Percentiles rank a stretch among this genome's conserved stretches.
phyloP scores from a whole-genome alignment of 2,797 vertebrate species.

The Philypnodon macrostomus region DNA sequence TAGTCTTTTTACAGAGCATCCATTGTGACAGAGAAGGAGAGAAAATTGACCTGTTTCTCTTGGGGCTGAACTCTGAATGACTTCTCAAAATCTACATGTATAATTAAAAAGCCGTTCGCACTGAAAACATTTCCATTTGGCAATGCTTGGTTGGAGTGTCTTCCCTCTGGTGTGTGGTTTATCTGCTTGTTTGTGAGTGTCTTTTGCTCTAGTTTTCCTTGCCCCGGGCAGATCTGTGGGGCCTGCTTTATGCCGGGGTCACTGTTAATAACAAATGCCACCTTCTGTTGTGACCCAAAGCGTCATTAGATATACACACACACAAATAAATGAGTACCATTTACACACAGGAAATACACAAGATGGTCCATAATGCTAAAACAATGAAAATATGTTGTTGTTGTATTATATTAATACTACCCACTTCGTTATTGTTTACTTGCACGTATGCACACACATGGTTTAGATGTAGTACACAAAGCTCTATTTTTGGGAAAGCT shows the following conservation, averaged over 20 bases:
- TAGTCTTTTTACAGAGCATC: conserved; percentile 22
- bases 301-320: conserved; percentile 38
- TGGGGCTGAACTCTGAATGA: conserved; percentile 53
- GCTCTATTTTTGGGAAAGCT: conserved; percentile 9
- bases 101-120: conserved; percentile 44
- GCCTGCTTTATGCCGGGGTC: conserved; percentile 55
- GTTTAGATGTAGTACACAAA: conserved; percentile 1
- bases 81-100: conserved; percentile 53
- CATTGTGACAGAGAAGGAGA: conserved; percentile 18
- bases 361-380: conserved; percentile 19
- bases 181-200: conserved; percentile 34
- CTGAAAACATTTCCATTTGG: conserved; percentile 52
- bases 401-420: conserved; percentile 1
- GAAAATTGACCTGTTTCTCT: conserved; percentile 36
- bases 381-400: conserved; percentile 13
- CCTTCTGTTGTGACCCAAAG: conserved; percentile 72
- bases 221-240: conserved; percentile 54
- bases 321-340: conserved; percentile 25
- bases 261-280: conserved; percentile 79
- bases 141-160: conserved; percentile 17
- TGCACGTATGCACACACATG: conserved; percentile 22
- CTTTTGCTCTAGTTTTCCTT: conserved; percentile 39
- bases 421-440: conserved; percentile 22
- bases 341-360: conserved; percentile 5
- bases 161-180: not conserved